A percentile compares a stretch with the other conserved stretches of the same genome.
Evolutionary conservation across 2,797 vertebrate genomes (phyloP).

Genomic region (Triplophysa bombifrons): DNA sequence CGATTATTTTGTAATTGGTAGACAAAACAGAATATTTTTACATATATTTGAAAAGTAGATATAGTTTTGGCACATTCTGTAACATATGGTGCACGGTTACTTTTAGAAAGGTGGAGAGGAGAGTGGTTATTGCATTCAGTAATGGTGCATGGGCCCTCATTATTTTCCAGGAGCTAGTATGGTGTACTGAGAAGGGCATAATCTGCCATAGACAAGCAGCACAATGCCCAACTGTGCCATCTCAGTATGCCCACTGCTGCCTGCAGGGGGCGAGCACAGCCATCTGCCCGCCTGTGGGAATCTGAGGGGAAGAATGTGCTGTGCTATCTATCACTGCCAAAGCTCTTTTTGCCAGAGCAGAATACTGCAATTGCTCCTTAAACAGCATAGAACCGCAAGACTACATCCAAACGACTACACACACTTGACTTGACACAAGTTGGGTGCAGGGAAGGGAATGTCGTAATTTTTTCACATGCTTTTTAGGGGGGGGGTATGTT

Average conservation of each 20-base stretch:
- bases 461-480: slow-evolving; percentile 39
- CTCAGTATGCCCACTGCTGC: slow-evolving; percentile 66
- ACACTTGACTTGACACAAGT: slow-evolving; percentile 19
- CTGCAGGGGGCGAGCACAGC: slow-evolving; percentile 79
- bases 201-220: slow-evolving; percentile 65
- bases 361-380: slow-evolving; percentile 47
- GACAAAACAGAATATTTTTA: slow-evolving; percentile 67
- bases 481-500: slow-evolving; percentile 46
- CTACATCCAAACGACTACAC: slow-evolving; percentile 17
- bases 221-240: slow-evolving; percentile 62
- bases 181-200: slow-evolving; percentile 58
- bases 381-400: slow-evolving; percentile 38
- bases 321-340: slow-evolving; percentile 73
- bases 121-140: slow-evolving; percentile 78
- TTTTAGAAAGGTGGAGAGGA: slow-evolving; percentile 75
- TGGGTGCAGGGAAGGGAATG: background rate
- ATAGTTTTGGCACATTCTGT: slow-evolving; percentile 80
- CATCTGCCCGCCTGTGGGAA: slow-evolving; percentile 79
- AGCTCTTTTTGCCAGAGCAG: slow-evolving; percentile 49
- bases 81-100: slow-evolving; percentile 64
- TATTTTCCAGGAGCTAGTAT: slow-evolving; percentile 66
- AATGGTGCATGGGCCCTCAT: slow-evolving; percentile 70
- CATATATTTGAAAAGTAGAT: slow-evolving; percentile 71
- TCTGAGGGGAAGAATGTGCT: slow-evolving; percentile 68
- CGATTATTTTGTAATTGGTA: slow-evolving; percentile 73